Percentiles rank a stretch among this genome's conserved stretches.
Conservation (phyloP, 2,888 invertebrate genomes). For the Acronicta aceris region DNA sequence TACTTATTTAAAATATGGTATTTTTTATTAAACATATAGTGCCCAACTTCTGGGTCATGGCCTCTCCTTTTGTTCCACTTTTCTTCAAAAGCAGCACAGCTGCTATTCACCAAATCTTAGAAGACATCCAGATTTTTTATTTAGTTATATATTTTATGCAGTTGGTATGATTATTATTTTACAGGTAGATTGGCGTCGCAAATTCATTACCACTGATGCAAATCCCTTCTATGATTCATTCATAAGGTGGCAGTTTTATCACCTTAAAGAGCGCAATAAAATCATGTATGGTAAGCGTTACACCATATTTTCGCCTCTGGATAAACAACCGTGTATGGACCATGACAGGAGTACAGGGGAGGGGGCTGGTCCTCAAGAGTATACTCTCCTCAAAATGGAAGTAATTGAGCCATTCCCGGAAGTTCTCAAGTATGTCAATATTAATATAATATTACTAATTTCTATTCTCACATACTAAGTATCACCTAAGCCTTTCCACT, state of each 20-base stretch:
- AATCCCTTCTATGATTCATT: slow-evolving; percentile 99
- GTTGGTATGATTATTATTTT: slow-evolving; percentile 4
- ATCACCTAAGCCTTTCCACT: too few species aligned
- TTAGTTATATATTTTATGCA: too few species aligned
- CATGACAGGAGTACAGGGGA: slow-evolving; percentile 99
- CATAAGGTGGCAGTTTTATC: slow-evolving; percentile 98
- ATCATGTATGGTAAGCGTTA: slow-evolving; percentile 99
- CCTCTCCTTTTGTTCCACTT: too few species aligned
- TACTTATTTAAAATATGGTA: too few species aligned
- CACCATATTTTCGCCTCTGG: slow-evolving; percentile 98
- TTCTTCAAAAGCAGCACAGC: too few species aligned
- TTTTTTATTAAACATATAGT: too few species aligned
- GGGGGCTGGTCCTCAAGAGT: slow-evolving; percentile 99
- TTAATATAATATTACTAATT: background rate
- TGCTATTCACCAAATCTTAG: too few species aligned
- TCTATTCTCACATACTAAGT: too few species aligned
- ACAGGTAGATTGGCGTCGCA: slow-evolving; percentile 98
- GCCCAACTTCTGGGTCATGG: too few species aligned
- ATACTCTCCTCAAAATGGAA: slow-evolving; percentile 98
- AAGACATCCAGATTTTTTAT: too few species aligned
- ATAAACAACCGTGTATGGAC: slow-evolving; percentile 99
- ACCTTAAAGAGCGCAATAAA: slow-evolving; percentile 95
- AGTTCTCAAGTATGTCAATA: slow-evolving; percentile 90
- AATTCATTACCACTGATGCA: slow-evolving; percentile 99
- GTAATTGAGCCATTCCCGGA: slow-evolving; percentile 92